Conservation (phyloP, 2,888 invertebrate genomes). For the Carabus problematicus region DNA sequence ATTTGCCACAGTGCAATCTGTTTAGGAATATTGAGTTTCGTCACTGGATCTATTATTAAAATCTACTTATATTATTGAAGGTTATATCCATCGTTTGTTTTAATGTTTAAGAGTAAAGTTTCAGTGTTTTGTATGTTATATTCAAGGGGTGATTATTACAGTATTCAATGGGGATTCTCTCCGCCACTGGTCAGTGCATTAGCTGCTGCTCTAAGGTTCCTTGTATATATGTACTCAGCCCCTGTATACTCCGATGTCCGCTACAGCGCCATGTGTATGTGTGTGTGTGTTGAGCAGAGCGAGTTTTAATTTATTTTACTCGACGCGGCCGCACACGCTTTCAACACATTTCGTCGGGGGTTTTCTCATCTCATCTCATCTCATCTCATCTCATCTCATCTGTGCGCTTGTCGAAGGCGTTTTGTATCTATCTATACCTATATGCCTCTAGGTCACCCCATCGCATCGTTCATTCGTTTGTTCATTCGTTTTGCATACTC, state of each 20-base stretch:
- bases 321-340: conserved; percentile 29
- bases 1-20: too few relatives aligned
- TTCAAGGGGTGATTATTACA: too few relatives aligned
- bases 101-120: conserved; percentile 8
- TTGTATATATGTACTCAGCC: too few relatives aligned
- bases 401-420: neutral
- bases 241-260: too few relatives aligned
- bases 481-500: conserved; percentile 13
- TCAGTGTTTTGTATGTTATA: too few relatives aligned
- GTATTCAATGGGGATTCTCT: neutral
- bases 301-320: conserved; percentile 29
- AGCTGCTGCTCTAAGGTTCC: neutral
- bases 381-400: neutral
- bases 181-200: conserved; percentile 18
- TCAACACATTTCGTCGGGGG: conserved; percentile 27
- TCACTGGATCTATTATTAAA: too few relatives aligned
- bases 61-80: too few relatives aligned
- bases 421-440: conserved; percentile 14
- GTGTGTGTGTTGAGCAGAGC: neutral
- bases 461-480: neutral
- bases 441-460: neutral
- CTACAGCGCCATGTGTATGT: too few relatives aligned
- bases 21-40: too few relatives aligned
- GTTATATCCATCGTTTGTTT: neutral
- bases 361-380: too few relatives aligned